Percentiles rank a stretch among this genome's conserved stretches.
phyloP scores from a whole-genome alignment of 2,113 vertebrate genomes.

The Pseudonaja textilis region DNA sequence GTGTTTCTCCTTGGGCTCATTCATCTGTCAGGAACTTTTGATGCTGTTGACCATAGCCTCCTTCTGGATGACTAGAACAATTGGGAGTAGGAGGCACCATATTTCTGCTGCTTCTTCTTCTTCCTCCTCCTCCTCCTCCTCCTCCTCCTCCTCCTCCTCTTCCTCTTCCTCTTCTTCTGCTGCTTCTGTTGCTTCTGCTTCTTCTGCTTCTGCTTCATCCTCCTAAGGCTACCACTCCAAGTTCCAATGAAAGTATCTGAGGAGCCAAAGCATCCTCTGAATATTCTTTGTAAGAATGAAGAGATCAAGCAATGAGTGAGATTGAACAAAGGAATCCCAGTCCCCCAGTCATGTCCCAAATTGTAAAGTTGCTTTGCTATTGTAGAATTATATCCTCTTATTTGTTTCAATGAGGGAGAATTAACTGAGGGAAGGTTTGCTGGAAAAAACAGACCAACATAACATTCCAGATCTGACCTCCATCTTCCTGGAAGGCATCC shows the following conservation, averaged over 20 bases:
- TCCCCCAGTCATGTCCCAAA: not conserved
- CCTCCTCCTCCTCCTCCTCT: too few species aligned
- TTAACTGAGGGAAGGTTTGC: not conserved
- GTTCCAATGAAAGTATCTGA: not conserved
- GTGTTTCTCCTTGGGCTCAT: not conserved
- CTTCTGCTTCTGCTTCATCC: not conserved
- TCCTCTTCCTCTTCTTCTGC: accelerated
- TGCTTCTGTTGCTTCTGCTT: too few species aligned
- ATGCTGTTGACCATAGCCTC: not conserved
- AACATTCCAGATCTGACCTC: not conserved
- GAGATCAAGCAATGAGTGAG: not conserved
- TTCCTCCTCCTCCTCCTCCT: too few species aligned
- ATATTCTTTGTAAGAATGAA: not conserved
- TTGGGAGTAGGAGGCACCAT: not conserved
- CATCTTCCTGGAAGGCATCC: not conserved
- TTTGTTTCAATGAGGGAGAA: not conserved
- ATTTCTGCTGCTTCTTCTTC: not conserved
- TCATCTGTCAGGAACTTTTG: not conserved
- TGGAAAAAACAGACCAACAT: not conserved
- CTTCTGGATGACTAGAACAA: not conserved
- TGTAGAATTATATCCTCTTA: not conserved
- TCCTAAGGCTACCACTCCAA: not conserved
- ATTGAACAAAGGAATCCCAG: not conserved
- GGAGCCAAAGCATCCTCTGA: not conserved
- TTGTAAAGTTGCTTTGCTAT: not conserved